These are phyloP conservation scores for Oligia latruncula DNA, from an alignment of 2,888 invertebrate genomes.

Conservation along the genomic window DNA sequence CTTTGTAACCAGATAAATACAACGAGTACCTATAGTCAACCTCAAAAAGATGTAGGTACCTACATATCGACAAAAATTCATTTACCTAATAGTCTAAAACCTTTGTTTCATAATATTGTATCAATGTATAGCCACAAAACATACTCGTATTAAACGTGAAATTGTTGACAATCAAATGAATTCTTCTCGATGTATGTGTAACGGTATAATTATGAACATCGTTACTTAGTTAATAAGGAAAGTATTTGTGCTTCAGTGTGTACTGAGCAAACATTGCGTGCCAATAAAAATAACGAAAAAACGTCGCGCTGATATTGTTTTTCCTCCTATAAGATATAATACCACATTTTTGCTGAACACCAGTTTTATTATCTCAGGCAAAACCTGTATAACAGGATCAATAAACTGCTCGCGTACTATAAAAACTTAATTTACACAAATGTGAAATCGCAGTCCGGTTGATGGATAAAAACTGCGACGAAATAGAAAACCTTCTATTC, in stretches of 20 bases:
- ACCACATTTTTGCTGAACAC: background rate
- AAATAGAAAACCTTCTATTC: too few species aligned
- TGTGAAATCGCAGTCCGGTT: too few species aligned
- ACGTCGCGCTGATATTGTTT: background rate
- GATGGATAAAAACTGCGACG: background rate
- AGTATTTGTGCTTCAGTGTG: background rate
- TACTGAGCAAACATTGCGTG: background rate
- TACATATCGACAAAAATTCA: background rate
- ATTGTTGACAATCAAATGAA: background rate
- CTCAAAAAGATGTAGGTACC: background rate
- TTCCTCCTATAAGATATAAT: background rate
- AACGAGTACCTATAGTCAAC: background rate
- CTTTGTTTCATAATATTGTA: background rate
- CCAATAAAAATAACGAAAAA: background rate
- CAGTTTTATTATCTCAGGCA: background rate
- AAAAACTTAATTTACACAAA: too few species aligned
- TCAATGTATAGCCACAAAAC: background rate
- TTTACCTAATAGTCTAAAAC: background rate
- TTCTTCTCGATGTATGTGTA: background rate
- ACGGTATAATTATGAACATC: background rate
- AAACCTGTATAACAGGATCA: background rate
- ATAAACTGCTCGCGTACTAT: too few species aligned
- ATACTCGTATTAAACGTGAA: background rate
- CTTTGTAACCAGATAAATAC: conserved; percentile 28
- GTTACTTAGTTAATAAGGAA: background rate